Evolutionary conservation across 30 jellyfish, hydroid and myxozoan genomes (phyloP).

Genomic region (Turritopsis dohrnii): DNA sequence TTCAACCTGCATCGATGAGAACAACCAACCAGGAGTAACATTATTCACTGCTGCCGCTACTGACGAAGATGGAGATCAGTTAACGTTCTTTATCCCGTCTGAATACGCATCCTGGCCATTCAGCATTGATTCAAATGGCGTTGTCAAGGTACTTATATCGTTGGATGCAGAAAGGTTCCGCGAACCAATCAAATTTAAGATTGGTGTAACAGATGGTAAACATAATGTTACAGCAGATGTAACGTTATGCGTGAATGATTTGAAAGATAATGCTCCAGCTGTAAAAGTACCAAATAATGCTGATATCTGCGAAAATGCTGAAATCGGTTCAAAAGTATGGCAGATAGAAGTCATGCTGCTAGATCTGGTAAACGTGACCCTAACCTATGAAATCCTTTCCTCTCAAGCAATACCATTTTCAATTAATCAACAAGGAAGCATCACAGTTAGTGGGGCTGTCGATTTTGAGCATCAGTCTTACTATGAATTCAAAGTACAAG

Average conservation of each 20-base stretch:
- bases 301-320: constrained; percentile 7
- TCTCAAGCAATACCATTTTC: not conserved
- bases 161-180: not conserved
- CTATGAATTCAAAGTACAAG: not conserved
- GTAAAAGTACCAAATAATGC: not conserved
- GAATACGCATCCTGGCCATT: constrained; percentile 1
- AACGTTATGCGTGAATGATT: not conserved
- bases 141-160: not conserved
- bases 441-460: not conserved
- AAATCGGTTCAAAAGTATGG: not conserved
- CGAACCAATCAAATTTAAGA: not conserved
- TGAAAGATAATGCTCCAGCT: constrained; percentile 7
- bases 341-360: not conserved
- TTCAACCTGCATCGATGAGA: not conserved
- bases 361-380: not conserved
- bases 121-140: not conserved
- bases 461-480: not conserved
- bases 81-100: not conserved
- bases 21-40: not conserved
- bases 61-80: not conserved
- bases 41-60: constrained; percentile 5
- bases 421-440: not conserved
- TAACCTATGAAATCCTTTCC: not conserved
- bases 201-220: constrained; percentile 6
- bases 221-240: not conserved